phyloP scores from a whole-genome alignment of 2,888 invertebrate species.

The Melanostoma mellinum region DNA sequence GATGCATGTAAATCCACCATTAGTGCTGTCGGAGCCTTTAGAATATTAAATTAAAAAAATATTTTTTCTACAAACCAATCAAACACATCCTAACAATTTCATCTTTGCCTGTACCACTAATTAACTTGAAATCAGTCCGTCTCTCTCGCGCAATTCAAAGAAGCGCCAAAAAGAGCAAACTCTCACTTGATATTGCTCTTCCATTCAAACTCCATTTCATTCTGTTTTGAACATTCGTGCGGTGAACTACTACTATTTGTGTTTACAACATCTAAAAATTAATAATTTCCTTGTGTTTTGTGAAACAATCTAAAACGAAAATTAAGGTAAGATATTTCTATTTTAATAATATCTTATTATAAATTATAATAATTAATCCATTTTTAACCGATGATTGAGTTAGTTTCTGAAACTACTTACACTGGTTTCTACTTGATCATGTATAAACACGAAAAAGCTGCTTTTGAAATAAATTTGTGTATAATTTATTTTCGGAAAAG shows the following conservation, averaged over 20 bases:
- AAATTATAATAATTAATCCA: not conserved
- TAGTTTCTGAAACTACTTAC: too few species aligned
- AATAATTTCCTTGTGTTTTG: slow-evolving; percentile 47
- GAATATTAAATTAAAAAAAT: not conserved
- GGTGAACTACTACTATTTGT: slow-evolving; percentile 49
- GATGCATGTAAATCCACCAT: too few species aligned
- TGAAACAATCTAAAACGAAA: slow-evolving; percentile 49
- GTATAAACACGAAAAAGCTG: not conserved
- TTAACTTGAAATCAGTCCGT: not conserved
- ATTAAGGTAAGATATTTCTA: slow-evolving; percentile 50
- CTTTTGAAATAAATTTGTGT: slow-evolving; percentile 33
- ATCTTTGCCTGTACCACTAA: slow-evolving; percentile 20
- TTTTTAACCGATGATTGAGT: not conserved
- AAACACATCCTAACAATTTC: slow-evolving; percentile 30
- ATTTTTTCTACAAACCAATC: not conserved
- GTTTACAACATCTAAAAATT: slow-evolving; percentile 54
- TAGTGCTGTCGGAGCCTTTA: too few species aligned
- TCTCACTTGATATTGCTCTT: slow-evolving; percentile 65
- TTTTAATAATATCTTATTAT: too few species aligned
- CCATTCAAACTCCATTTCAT: slow-evolving; percentile 63
- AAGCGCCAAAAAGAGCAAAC: slow-evolving; percentile 69
- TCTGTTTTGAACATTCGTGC: slow-evolving; percentile 57
- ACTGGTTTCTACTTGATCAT: not conserved
- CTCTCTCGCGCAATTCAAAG: slow-evolving; percentile 29
- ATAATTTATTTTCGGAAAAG: slow-evolving; percentile 45